Evolutionary conservation across 2,888 invertebrate species (phyloP), one percentile per base, ranked within the genome.

Genomic region (Gymnoscelis rufifasciata): DNA sequence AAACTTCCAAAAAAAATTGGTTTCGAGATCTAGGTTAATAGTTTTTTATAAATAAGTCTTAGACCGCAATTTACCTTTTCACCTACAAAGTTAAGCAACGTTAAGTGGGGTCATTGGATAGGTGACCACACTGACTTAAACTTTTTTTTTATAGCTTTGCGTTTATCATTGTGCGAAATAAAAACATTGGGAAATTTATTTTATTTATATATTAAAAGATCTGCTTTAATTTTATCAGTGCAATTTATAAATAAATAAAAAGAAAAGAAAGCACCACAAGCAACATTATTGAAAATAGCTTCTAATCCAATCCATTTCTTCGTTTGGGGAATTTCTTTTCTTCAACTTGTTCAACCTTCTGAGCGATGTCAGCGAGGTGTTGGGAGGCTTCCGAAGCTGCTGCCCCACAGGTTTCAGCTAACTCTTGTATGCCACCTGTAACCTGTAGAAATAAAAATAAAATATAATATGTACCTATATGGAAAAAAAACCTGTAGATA

Each of bases 291-390:
- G 13, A 31, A 6, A 14, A 14, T 5, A 19, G 33, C 28, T 40
- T 14, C 71, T 66, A 87, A 58, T 88, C 88, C 11, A 88, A 65
- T 27, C 88, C 88, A 68, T 88, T 88, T 52, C 88, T 70, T 57
- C 86, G 71, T 49, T 62, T 78, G 8, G 84, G 87, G 42, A 81
- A 79, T 49, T 74, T 48, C 50, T 81, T 84, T 30, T 77, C 71
- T 51, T 86, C 87, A 26, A 65, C 70, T 63, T 79, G 71, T 19
- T 86, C 83, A 10, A 87, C 82, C 54, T 79, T 82, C 38, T 76
- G 79, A 13, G 87, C 84, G 1, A 83, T 78, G 43, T 68, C 62
- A 3, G 83, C 77, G 5, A 87, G 54, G 43, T 82, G 71, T 50
- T 86, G 80, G 0, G 87, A 82, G 0, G 83, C 82, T 15, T 70